Conservation (phyloP, 2,797 vertebrate species). For the Pristis pectinata region DNA sequence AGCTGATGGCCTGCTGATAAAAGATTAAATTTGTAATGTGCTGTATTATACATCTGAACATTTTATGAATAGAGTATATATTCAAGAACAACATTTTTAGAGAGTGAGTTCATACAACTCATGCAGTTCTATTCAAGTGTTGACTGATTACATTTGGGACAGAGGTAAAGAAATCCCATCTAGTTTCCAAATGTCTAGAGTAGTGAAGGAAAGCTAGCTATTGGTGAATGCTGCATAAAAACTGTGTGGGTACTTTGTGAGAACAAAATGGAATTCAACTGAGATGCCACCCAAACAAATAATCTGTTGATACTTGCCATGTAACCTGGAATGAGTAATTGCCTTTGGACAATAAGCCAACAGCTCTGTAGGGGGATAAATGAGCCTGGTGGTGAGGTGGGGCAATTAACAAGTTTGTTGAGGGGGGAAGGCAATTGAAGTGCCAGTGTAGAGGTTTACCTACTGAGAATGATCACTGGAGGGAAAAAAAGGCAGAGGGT, state of each 20-base stretch:
- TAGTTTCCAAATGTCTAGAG: neutral
- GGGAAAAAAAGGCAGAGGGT: neutral
- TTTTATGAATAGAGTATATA: no score
- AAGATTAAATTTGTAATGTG: no score
- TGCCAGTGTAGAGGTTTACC: neutral
- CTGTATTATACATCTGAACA: no score
- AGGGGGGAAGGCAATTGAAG: neutral
- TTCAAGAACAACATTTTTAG: no score
- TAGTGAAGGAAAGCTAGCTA: neutral
- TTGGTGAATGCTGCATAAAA: neutral
- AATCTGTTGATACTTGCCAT: neutral
- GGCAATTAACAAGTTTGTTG: neutral
- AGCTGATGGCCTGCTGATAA: no score
- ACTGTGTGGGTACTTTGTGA: neutral
- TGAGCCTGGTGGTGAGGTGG: no score
- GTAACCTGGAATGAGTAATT: neutral
- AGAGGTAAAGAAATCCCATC: neutral
- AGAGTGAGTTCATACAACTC: neutral
- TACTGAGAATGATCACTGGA: neutral
- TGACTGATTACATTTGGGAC: neutral
- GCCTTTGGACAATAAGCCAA: neutral
- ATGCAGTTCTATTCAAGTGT: neutral
- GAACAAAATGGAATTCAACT: neutral
- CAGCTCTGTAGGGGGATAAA: no score
- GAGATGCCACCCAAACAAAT: neutral